phyloP scores from a whole-genome alignment of 2,797 vertebrate genomes.

The Parotocinclus haroldoi region DNA sequence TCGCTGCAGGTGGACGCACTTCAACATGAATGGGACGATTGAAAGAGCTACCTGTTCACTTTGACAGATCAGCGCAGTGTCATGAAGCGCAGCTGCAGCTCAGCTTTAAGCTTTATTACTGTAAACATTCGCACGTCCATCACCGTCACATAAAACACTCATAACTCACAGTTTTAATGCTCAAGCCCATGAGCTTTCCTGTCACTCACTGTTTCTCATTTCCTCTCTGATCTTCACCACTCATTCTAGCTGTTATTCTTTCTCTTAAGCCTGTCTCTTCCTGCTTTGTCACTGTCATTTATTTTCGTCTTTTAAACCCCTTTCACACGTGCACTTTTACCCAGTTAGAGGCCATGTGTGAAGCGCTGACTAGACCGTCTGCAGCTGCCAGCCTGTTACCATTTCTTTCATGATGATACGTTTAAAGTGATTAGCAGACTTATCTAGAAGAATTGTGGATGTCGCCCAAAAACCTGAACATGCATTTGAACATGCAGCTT shows the following conservation, averaged over 20 bases:
- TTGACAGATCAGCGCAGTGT: not conserved
- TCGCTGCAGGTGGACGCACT: slow-evolving; percentile 7
- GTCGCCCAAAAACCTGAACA: too few relatives aligned
- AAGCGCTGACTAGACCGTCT: too few relatives aligned
- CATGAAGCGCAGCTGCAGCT: not conserved
- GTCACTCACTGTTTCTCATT: not conserved
- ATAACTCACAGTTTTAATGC: slow-evolving; percentile 6
- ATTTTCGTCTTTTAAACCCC: not conserved
- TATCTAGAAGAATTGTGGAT: too few relatives aligned
- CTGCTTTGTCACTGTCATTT: not conserved
- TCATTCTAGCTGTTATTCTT: not conserved
- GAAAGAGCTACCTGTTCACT: not conserved
- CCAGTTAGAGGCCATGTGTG: too few relatives aligned
- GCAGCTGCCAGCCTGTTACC: too few relatives aligned
- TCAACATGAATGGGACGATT: not conserved
- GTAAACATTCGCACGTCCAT: slow-evolving; percentile 29
- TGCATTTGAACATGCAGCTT: too few relatives aligned
- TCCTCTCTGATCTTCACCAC: not conserved
- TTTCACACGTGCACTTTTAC: too few relatives aligned
- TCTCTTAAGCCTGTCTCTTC: not conserved
- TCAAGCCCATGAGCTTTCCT: not conserved
- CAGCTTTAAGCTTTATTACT: slow-evolving; percentile 15
- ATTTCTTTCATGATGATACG: too few relatives aligned
- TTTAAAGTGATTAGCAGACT: too few relatives aligned
- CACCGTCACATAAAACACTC: slow-evolving; percentile 11